Base-by-base conservation (phyloP, 2,888 invertebrate genomes). In the Listrodromus nycthemerus region DNA sequence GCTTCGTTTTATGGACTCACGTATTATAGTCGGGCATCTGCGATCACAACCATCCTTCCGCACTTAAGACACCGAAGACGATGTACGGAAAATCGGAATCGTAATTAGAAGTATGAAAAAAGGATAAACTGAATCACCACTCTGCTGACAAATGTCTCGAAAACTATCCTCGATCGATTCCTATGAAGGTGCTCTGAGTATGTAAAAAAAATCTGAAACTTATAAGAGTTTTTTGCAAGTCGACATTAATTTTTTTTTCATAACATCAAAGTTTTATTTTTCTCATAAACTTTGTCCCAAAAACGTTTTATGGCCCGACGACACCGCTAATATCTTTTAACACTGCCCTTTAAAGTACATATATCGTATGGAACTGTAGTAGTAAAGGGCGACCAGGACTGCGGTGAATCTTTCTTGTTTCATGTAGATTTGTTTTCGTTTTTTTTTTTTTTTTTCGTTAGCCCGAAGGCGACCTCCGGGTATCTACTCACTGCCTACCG, bases 61-160 rank as follows among this genome's bases (percentile, higher is more conserved):
- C 66, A 19, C 81, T 78, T 81, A 81, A 78, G 74, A 81, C 78
- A 79, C 78, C 41, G 83, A 5, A 80, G 76, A 80, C 80, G 83
- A 86, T 84, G 70, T 71, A 70, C 85, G 82, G 82, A 82, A 86
- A 85, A 87, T 89, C 87, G 85, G 85, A 85, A 85, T 89, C 86
- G 86, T 41, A 13, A 41, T 41, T 10, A 41, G 5, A 41, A 41
- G 13, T 2, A 2, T n/a, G 3, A 41, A 41, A 41, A 13, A 41
- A 2, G 10, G 3, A 41, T 41, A 41, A 41, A 41, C 41, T 3
- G 4, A 13, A 41, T 41, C 41, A 41, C 13, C 13, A 13, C 3
- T 13, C 41, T 13, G 13, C 13, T 41, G 3, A 41, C 13, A 41
- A 41, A 4, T 41, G 0, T 10, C 13, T 41, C 41, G 41, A 13